Base-by-base conservation (phyloP, 2,113 vertebrate genomes). In the Poeciliopsis prolifica region DNA sequence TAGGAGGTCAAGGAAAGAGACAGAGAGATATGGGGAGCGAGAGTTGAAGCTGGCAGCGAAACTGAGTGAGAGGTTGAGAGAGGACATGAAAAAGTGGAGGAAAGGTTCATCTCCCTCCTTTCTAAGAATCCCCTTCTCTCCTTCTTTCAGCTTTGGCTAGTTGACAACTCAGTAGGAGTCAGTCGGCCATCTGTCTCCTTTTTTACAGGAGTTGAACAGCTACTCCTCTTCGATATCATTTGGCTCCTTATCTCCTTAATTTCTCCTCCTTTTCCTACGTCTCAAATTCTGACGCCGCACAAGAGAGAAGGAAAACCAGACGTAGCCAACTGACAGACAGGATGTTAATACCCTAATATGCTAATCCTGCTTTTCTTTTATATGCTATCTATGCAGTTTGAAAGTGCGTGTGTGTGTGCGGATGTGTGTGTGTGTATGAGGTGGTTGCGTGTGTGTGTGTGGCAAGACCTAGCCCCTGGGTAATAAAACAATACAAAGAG, bases 301-400 rank as follows among this genome's bases (percentile, higher is more conserved):
- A 76, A 85, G 78, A 79, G 77, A 74, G 83, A 83, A 84, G 80
- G 73, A 83, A 83, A 89, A 82, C 31, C 80, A 87, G 81, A 78
- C 80, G 62, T 74, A 74, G 86, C 80, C 80, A 74, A 89, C 60
- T 92, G 79, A 85, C 70, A 74, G 82, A 87, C 89, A 91, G 86
- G 89, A 85, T 82, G 77, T 80, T 85, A 91, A 92, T 91, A 87
- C 78, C 65, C 87, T 88, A 91, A 92, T 90, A 91, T 92, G 91
- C 86, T 91, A 96, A 95, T 95, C 93, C 91, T 92, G 86, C 91
- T 95, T 94, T 94, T 90, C 93, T 93, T 88, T 92, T 91, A 84
- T 94, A 92, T 93, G 92, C 92, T 94, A 92, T 93, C 87, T 92
- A 72, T 67, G 80, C 74, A 70, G 80, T 82, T 84, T 87, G 51